Conservation (phyloP, 2,797 vertebrate genomes). For the Bovichtus variegatus region DNA sequence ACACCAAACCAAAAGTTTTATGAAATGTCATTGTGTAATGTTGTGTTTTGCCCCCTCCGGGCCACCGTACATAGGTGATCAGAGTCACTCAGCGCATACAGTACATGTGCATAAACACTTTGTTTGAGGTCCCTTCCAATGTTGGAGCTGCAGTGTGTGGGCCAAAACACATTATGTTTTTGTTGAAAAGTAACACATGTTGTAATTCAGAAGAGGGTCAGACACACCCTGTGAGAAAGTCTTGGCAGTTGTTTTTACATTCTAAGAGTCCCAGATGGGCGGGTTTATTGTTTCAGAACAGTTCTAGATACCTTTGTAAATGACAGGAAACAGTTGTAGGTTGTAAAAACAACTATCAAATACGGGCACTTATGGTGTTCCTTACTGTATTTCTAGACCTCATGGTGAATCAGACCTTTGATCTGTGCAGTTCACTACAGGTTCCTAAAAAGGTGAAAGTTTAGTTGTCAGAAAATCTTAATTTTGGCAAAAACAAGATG, state of each 20-base stretch:
- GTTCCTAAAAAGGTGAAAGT: not conserved
- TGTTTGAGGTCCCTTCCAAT: not conserved
- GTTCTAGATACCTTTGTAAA: constrained; percentile 8
- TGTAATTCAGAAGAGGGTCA: constrained; percentile 45
- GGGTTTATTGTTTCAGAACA: constrained; percentile 45
- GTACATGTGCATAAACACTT: not conserved
- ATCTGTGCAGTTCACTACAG: not conserved
- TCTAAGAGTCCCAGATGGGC: constrained; percentile 38
- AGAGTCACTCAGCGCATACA: not conserved
- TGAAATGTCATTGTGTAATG: not conserved
- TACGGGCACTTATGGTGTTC: not conserved
- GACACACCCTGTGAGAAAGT: constrained; percentile 62
- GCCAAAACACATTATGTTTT: constrained; percentile 13
- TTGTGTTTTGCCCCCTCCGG: not conserved
- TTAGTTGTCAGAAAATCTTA: not conserved
- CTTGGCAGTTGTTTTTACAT: constrained; percentile 56
- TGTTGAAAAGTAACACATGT: constrained; percentile 44
- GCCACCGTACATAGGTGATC: not conserved
- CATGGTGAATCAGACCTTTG: not conserved
- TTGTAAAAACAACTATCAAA: constrained; percentile 2
- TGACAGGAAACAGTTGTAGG: not conserved
- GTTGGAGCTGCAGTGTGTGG: constrained; percentile 11
- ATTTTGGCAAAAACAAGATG: not conserved
- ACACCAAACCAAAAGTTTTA: too few species aligned
- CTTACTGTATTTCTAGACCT: not conserved